Evolutionary conservation across 2,797 vertebrate species (phyloP), one percentile per base, ranked within the genome.

Genomic region (Ispidina picta): DNA sequence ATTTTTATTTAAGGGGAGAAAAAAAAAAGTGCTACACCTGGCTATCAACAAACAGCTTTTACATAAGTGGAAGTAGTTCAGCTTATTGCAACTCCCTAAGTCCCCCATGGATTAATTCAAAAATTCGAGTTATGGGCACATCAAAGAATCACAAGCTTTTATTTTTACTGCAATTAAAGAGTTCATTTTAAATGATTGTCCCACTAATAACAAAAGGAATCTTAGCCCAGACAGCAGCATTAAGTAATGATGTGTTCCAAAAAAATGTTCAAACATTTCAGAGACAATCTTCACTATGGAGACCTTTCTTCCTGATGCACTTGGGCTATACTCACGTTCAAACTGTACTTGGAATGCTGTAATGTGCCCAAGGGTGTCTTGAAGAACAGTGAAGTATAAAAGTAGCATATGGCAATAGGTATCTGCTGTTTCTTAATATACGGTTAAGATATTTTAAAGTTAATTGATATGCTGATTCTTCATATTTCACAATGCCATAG

Each of bases 41-140:
- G 79, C 75, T 83, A 43, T 89, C 89, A 97, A 82, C 76, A 95
- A 97, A 95, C 51, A 96, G 71, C 76, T 90, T 94, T 93, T 96
- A 91, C 29, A 87, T 55, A 78, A 95, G 78, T 80, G 83, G 70
- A 97, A 95, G 81, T 92, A 90, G 82, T 94, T 96, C 31, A 8
- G 68, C 78, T 23, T 73, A 88, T 63, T 94, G 70, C 86, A 96
- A 75, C 74, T 95, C 86, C 81, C 77, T 63, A 90, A 93, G 12
- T 10, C 48, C 46, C 35, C 58, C 18, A 43, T 51, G 28, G 62
- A 93, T 82, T 87, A 94, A 93, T 93, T 93, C 8, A 95, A 93
- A 96, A 94, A 93, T 90, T 95, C 54, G 69, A 90, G 84, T 94
- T 96, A 78, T 26, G 18, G 55, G 66, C 43, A 70, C 77, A 92